These are phyloP conservation scores for Lepidurus couesii DNA, from an alignment of 1,140 invertebrate species.

Conservation along the genomic window DNA sequence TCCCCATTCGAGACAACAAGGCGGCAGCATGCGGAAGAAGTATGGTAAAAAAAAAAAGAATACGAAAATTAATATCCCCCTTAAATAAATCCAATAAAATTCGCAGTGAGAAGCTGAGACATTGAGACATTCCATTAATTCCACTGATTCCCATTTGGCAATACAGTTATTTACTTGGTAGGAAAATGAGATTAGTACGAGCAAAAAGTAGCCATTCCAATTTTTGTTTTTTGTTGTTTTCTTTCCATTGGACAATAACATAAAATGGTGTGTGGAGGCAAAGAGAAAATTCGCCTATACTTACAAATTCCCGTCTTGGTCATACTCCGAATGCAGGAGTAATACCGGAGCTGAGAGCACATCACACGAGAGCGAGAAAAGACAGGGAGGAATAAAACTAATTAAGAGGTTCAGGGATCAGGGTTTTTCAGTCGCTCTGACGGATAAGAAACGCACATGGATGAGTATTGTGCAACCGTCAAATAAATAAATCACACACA, in stretches of 20 bases:
- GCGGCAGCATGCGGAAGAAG: constrained; percentile 16
- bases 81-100: no score
- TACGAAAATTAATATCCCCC: no score
- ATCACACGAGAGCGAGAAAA: constrained; percentile 21
- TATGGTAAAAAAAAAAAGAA: neutral
- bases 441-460: constrained; percentile 15
- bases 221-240: neutral
- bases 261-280: neutral
- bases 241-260: constrained; percentile 2
- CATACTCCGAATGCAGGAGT: constrained; percentile 21
- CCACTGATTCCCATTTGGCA: no score
- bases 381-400: constrained; percentile 19
- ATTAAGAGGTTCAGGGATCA: constrained; percentile 16
- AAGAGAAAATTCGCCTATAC: neutral
- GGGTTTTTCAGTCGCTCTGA: neutral
- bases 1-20: neutral
- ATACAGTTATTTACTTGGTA: no score
- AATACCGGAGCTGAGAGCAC: constrained; percentile 18
- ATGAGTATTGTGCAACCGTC: neutral
- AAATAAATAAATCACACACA: neutral
- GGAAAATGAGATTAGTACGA: neutral
- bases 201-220: constrained; percentile 7
- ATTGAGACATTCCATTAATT: no score
- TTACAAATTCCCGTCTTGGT: constrained; percentile 19
- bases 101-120: no score